Percentiles rank a stretch among this genome's conserved stretches.
phyloP scores from a whole-genome alignment of 2,797 vertebrate species.

The Emydoidea blandingii region DNA sequence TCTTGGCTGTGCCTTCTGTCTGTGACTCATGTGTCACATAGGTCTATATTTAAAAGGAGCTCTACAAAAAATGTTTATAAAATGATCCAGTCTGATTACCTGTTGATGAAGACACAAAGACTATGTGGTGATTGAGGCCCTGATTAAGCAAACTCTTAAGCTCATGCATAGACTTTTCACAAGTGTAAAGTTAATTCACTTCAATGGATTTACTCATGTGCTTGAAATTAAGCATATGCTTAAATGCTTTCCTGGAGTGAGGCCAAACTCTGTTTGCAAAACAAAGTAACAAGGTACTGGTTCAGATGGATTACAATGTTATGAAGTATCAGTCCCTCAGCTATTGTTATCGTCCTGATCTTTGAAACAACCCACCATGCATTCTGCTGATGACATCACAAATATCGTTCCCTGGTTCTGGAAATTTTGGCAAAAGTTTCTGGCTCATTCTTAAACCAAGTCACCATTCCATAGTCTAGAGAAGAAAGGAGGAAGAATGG shows the following conservation, averaged over 20 bases:
- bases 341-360: not conserved
- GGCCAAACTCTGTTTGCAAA: not conserved
- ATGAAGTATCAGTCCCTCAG: not conserved
- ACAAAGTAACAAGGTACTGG: not conserved
- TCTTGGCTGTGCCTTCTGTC: not conserved
- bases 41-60: not conserved
- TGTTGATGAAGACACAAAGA: not conserved
- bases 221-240: not conserved
- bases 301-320: not conserved
- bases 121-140: not conserved
- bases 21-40: constrained; percentile 2
- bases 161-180: not conserved
- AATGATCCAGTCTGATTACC: not conserved
- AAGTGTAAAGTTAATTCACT: not conserved
- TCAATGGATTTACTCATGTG: not conserved
- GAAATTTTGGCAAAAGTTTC: not conserved
- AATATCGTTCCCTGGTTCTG: not conserved
- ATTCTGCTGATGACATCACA: not conserved
- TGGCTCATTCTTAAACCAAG: not conserved
- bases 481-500: not conserved
- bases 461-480: not conserved
- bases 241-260: not conserved
- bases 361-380: not conserved
- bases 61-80: not conserved
- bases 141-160: not conserved